Base-by-base conservation (phyloP, 2,113 vertebrate genomes). In the Fulica atra region DNA sequence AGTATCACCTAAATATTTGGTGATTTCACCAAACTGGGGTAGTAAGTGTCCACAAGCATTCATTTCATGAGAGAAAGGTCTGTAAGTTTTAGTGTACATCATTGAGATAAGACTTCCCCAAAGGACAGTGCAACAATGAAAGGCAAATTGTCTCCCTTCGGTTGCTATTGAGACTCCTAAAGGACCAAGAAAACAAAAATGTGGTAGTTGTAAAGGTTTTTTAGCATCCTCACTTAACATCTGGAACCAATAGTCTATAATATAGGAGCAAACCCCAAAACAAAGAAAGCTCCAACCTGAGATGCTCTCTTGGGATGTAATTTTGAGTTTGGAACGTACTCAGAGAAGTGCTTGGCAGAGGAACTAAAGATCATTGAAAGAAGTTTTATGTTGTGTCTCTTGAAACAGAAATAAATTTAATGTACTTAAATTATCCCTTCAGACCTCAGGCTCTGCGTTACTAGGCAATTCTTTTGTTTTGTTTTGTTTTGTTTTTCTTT, bases 371-470 rank as follows among this genome's bases (percentile, higher is more conserved):
- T 24, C 19, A 25, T 11, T 81, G 76, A 72, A 78, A 91, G 35
- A 93, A 93, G 48, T 96, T 97, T 97, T 93, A 88, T 90, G 76
- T 93, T 74, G 64, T 95, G 72, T 91, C 80, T 88, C 76, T 93
- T 93, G 90, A 90, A 96, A 91, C 33, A 90, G 78, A 95, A 97
- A 92, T 88, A 86, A 92, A 92, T 96, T 71, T 88, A 81, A 83
- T 65, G 51, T 82, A 71, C 60, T 91, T 93, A 86, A 96, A 90
- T 92, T 93, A 92, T 71, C 56, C 80, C 26, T 88, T 86, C 44
- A 86, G 72, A 88, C 56, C 42, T 88, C 77, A 81, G 76, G 38
- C 29, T 95, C 9, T 70, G 3, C 56, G 35, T 83, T 88, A 42
- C 66, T 83, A 7, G 83, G 14, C 61, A 77, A 23, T 85, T 81